These are phyloP conservation scores for Hippopotamyrus pictus DNA, from an alignment of 2,797 vertebrate genomes.

Conservation along the genomic window DNA sequence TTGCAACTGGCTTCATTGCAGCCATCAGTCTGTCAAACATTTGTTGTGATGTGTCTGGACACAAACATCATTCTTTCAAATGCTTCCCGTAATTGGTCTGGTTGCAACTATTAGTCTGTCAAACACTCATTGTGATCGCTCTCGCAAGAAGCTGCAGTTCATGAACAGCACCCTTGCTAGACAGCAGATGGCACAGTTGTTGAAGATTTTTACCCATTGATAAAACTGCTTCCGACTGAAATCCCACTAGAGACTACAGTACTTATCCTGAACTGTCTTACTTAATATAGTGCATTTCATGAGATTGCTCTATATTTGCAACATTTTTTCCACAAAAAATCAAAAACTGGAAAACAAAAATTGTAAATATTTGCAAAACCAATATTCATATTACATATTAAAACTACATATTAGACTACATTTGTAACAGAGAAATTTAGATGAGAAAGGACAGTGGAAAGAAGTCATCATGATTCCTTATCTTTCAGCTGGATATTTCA, in stretches of 20 bases:
- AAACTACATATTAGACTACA: not conserved
- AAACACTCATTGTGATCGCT: not conserved
- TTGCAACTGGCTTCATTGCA: not conserved
- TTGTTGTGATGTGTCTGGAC: not conserved
- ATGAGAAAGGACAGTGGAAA: not conserved
- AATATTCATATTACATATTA: not conserved
- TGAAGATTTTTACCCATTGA: not conserved
- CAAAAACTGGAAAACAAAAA: not conserved
- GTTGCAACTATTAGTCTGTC: not conserved
- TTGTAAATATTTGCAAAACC: not conserved
- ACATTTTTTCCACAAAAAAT: not conserved
- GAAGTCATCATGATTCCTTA: not conserved
- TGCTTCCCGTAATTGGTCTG: not conserved
- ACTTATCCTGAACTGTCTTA: not conserved
- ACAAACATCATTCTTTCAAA: constrained; percentile 3
- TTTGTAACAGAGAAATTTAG: not conserved
- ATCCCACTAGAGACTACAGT: not conserved
- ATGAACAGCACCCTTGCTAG: not conserved
- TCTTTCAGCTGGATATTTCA: not conserved
- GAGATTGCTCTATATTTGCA: not conserved
- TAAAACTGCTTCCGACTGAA: not conserved
- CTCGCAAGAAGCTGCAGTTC: not conserved
- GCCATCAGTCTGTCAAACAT: not conserved
- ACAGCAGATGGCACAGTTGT: not conserved
- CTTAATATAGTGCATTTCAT: not conserved